Base-by-base conservation (phyloP, 2,113 vertebrate genomes). In the Phasianus colchicus region DNA sequence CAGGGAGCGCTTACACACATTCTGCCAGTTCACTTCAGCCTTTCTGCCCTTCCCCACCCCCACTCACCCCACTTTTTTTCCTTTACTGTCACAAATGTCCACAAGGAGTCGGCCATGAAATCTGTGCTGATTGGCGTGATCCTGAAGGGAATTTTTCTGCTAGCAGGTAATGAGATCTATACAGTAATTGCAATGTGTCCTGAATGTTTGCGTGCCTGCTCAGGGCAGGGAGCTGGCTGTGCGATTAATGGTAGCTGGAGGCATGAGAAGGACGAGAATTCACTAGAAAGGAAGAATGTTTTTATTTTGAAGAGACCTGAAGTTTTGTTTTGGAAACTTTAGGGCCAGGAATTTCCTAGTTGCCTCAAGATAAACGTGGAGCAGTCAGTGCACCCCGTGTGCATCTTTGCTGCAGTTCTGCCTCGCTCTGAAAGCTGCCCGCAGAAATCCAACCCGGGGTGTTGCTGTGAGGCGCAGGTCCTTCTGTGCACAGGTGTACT, bases 151-250 rank as follows among this genome's bases (percentile, higher is more conserved):
- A 55, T 98, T 79, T 93, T 93, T 91, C 97, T 98, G 82, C 92
- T 98, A 34, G 89, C 98, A 98, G 98, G 98, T 98, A 98, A 96
- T 19, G 67, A 89, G 91, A 52, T 36, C 66, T 52, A 6, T 57
- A 0, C 52, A 19, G 88, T 67, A 45, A 40, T 42, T 55, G 84
- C 48, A 13, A 2, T 18, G 34, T 60, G 84, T 66, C 78, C 65
- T 52, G 80, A 47, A 25, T 81, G 81, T 29, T n/a, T 82, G 82
- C 3, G 42, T 73, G 63, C 24, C 70, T 64, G 95, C 82, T 80
- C 45, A 1, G 69, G 82, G 91, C 87, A 75, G 91, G 90, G 88
- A 86, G 88, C 79, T 61, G 92, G 13, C 3, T 30, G 81, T 60
- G 92, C 2, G n/a, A 1, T 6, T 47, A 18, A n/a, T 5, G 67